Evolutionary conservation across 2,113 vertebrate genomes (phyloP).

Genomic region (Falco punctatus): DNA sequence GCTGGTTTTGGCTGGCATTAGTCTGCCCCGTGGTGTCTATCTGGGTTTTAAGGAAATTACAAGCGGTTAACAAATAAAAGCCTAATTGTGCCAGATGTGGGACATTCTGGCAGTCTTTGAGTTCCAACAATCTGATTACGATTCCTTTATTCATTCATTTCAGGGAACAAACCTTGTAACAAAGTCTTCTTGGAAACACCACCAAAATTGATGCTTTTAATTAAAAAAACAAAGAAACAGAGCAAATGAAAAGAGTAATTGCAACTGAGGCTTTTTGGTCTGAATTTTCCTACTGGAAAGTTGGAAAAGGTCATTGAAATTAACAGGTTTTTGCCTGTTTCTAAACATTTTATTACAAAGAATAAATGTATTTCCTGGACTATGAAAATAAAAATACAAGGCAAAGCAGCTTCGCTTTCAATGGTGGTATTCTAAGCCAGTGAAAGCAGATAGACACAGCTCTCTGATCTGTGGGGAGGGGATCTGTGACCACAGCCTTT

Average conservation of each 20-base stretch:
- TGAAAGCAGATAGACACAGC: background rate
- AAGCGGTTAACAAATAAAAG: background rate
- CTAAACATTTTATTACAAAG: slow-evolving; percentile 4
- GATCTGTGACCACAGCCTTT: background rate
- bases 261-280: background rate
- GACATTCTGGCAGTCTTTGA: background rate
- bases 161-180: background rate
- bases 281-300: slow-evolving; percentile 36
- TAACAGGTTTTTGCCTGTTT: background rate
- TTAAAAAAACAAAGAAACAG: background rate
- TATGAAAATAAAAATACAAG: background rate
- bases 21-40: background rate
- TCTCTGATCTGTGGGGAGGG: background rate
- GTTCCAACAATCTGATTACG: background rate
- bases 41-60: background rate
- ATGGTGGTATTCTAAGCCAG: background rate
- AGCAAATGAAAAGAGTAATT: background rate
- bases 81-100: background rate
- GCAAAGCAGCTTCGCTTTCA: background rate
- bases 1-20: background rate
- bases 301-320: slow-evolving; percentile 39
- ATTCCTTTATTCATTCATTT: slow-evolving; percentile 8
- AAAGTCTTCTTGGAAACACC: slow-evolving; percentile 9
- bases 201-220: slow-evolving; percentile 1
- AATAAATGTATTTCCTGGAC: background rate